Evolutionary conservation across 2,113 vertebrate species (phyloP).

Genomic region (Lipophrys pholis): DNA sequence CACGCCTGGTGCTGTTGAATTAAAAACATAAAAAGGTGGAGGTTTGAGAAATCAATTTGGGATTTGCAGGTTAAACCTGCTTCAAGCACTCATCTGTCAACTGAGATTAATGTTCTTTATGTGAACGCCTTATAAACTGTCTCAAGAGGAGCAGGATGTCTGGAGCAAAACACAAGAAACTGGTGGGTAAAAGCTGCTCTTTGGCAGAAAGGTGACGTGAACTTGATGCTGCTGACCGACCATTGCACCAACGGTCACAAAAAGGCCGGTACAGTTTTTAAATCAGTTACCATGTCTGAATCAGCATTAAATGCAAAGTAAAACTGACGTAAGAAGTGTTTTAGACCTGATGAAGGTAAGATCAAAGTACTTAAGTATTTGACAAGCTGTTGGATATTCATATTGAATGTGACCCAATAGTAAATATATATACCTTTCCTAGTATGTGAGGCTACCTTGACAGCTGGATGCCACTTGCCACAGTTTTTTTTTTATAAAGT

Average conservation of each 20-base stretch:
- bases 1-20: neutral
- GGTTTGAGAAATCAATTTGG: neutral
- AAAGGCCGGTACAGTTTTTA: neutral
- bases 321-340: too few species aligned
- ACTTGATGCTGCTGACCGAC: neutral
- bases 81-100: neutral
- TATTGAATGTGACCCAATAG: too few species aligned
- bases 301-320: too few species aligned
- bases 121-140: neutral
- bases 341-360: too few species aligned
- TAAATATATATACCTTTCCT: too few species aligned
- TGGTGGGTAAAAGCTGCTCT: neutral
- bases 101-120: neutral
- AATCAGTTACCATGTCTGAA: too few species aligned
- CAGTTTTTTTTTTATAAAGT: too few species aligned
- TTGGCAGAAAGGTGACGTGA: neutral
- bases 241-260: neutral
- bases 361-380: too few species aligned
- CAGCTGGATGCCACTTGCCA: too few species aligned
- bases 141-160: neutral
- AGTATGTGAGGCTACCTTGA: too few species aligned
- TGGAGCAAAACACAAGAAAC: neutral
- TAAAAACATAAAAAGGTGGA: neutral
- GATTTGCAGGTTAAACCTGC: neutral
- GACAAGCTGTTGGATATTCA: too few species aligned